phyloP scores from a whole-genome alignment of 1,140 invertebrate genomes.

The Asbolus verrucosus region DNA sequence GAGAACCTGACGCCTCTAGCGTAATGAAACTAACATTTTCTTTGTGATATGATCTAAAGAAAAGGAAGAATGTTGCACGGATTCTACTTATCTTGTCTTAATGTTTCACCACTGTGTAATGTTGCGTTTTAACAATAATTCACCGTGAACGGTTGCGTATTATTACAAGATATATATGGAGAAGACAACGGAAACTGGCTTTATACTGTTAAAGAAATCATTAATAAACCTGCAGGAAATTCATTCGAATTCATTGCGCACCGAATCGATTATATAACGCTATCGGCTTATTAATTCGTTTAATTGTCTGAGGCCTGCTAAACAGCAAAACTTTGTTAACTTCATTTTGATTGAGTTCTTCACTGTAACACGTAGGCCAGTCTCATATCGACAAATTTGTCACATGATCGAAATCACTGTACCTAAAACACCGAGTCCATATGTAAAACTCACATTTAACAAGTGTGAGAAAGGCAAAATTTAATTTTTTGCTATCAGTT shows the following conservation, averaged over 20 bases:
- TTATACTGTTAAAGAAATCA: constrained; percentile 1
- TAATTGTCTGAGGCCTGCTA: background rate
- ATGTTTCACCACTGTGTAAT: background rate
- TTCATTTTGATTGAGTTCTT: no score
- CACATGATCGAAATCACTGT: no score
- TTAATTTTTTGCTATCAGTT: no score
- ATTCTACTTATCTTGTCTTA: background rate
- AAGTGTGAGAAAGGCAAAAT: no score
- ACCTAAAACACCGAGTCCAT: no score
- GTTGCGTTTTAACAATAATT: background rate
- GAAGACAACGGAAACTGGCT: constrained; percentile 6
- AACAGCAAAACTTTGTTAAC: background rate
- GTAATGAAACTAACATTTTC: no score
- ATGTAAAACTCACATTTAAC: no score
- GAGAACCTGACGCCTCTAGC: no score
- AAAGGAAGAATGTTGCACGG: background rate
- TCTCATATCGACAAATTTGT: no score
- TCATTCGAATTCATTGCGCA: background rate
- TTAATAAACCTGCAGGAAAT: background rate
- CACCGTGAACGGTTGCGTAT: background rate
- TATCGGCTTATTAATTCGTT: background rate
- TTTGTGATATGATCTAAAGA: no score
- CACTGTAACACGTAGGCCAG: no score
- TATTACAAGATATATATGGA: background rate
- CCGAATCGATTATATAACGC: constrained; percentile 1